A percentile compares a stretch with the other conserved stretches of the same genome.
Conservation (phyloP, 2,888 invertebrate genomes). For the Mimas tiliae region DNA sequence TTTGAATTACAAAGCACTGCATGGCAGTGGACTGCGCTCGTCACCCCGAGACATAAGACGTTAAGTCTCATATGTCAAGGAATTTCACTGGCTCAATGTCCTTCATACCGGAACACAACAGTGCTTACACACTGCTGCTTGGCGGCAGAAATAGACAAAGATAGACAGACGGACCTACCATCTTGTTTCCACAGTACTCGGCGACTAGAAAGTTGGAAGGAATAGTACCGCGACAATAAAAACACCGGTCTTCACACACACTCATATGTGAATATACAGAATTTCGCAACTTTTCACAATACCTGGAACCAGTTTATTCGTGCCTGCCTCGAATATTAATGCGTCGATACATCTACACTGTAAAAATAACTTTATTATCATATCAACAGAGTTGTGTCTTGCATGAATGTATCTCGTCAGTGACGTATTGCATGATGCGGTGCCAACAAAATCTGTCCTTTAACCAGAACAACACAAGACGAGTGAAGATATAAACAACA, state of each 20-base stretch:
- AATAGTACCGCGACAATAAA: neutral
- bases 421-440: slow-evolving; percentile 18
- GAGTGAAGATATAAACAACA: too few relatives aligned
- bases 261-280: slow-evolving; percentile 1
- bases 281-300: slow-evolving; percentile 44
- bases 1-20: too few relatives aligned
- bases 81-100: too few relatives aligned
- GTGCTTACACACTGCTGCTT: too few relatives aligned
- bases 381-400: slow-evolving; percentile 31
- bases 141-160: too few relatives aligned
- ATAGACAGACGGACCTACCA: too few relatives aligned
- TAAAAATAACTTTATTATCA: slow-evolving; percentile 35
- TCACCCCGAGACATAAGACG: too few relatives aligned
- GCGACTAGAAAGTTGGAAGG: too few relatives aligned
- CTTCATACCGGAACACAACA: too few relatives aligned
- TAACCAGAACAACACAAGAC: neutral
- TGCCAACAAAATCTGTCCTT: slow-evolving; percentile 25
- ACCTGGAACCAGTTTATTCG: slow-evolving; percentile 61
- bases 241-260: slow-evolving; percentile 2
- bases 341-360: slow-evolving; percentile 30
- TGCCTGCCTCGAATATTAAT: slow-evolving; percentile 57
- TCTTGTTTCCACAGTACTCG: too few relatives aligned
- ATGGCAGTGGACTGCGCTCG: too few relatives aligned
- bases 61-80: too few relatives aligned
- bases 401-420: neutral